Evolutionary conservation across 2,888 invertebrate genomes (phyloP), one percentile per base, ranked within the genome.

Genomic region (Anoplius nigerrimus): DNA sequence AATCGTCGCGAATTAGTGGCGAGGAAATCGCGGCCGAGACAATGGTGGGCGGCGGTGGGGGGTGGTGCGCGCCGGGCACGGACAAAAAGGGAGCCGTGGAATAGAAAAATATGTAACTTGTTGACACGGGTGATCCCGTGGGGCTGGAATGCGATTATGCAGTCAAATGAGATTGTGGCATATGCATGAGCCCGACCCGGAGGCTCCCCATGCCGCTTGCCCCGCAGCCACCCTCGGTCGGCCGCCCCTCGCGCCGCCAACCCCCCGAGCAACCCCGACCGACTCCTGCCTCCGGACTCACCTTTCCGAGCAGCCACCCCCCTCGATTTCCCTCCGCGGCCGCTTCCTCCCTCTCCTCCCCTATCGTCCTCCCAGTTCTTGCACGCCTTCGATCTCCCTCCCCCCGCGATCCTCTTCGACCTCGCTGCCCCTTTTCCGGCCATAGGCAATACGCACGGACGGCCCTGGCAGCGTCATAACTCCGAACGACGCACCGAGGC

Each of bases 111-210:
- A 82, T 83, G 84, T 84, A 86, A 88, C 87, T 87, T 87, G 87
- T 88, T 88, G 88, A 87, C 87, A 87, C 82, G 83, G 75, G 77
- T 76, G 81, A 85, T 85, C 84, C 83, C 86, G 69, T 59, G 74
- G 82, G 86, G 81, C 75, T 80, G 74, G 81, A 84, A 86, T 84
- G 82, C 84, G 86, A 88, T 88, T 88, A 88, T 84, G 87, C 83
- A 88, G 88, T 88, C 88, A 88, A 88, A 88, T 88, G 88, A 88
- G 88, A 88, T 86, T 86, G 84, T 88, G 86, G 87, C 87, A 88
- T 88, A 88, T 88, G 88, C 86, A 88, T 88, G 88, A 88, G 76
- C 74, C 78, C 77, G 75, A 69, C 73, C 73, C 74, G n/a, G 69
- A 65, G 69, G 76, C 75, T 76, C 63, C 76, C 68, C 78, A 69